A percentile compares a stretch with the other conserved stretches of the same genome.
phyloP scores from a whole-genome alignment of 1,140 invertebrate species.

The Pseudobourletiella spinata region DNA sequence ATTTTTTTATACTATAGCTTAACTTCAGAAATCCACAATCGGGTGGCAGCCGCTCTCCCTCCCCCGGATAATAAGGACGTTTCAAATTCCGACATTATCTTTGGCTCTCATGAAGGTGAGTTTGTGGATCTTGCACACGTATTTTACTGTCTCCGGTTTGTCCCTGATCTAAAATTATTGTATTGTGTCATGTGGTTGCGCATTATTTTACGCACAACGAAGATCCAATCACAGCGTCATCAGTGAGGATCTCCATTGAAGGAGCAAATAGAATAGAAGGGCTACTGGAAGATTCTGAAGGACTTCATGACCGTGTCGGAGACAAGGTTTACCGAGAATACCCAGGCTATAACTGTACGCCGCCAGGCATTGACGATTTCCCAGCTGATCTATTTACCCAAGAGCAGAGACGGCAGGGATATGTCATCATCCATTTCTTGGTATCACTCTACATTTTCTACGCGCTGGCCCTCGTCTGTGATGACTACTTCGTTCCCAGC shows the following conservation, averaged over 20 bases:
- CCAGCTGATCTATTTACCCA: slow-evolving; percentile 43
- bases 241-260: not conserved
- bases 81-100: not conserved
- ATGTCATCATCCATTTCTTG: slow-evolving; percentile 41
- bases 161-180: not conserved
- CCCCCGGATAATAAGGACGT: not conserved
- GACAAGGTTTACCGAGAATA: too few species aligned
- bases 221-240: not conserved
- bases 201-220: not conserved
- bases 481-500: slow-evolving; percentile 42
- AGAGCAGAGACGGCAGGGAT: slow-evolving; percentile 36
- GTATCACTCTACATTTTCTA: slow-evolving; percentile 41
- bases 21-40: not conserved
- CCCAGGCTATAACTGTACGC: slow-evolving; percentile 26
- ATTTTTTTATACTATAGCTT: slow-evolving; percentile 15
- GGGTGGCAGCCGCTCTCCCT: not conserved
- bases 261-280: not conserved
- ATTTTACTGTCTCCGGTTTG: not conserved
- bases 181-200: not conserved
- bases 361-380: slow-evolving; percentile 39
- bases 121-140: not conserved
- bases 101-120: not conserved
- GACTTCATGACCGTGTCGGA: too few species aligned
- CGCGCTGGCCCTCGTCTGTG: slow-evolving; percentile 37
- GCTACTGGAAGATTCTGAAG: slow-evolving; percentile 3